phyloP scores from a whole-genome alignment of 2,113 vertebrate genomes.

The Bubo bubo region DNA sequence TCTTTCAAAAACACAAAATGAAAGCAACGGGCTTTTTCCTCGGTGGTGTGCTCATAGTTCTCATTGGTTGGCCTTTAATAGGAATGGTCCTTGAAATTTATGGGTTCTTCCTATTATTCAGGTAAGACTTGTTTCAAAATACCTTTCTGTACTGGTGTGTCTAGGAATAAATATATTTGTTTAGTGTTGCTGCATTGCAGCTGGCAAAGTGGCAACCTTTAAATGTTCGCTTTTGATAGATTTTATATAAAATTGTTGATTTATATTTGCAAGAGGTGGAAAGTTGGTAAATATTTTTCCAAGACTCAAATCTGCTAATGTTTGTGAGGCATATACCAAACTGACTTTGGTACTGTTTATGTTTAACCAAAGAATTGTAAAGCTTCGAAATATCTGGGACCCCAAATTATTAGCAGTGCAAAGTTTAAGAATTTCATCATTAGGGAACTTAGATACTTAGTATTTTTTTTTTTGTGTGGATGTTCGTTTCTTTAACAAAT shows the following conservation, averaged over 20 bases:
- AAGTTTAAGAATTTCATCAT: background rate
- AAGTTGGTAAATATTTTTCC: background rate
- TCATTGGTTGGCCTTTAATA: slow-evolving; percentile 94
- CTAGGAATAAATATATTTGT: background rate
- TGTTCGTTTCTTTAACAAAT: background rate
- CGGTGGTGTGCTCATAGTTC: slow-evolving; percentile 93
- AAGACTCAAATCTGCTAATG: background rate
- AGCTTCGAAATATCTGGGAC: background rate
- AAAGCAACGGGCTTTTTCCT: slow-evolving; percentile 96
- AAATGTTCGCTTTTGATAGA: background rate
- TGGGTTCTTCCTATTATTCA: slow-evolving; percentile 96
- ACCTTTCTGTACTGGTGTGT: background rate
- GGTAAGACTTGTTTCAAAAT: slow-evolving; percentile 73
- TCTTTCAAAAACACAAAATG: slow-evolving; percentile 98
- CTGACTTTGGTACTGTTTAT: background rate
- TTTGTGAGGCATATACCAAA: background rate
- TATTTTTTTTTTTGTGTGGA: background rate
- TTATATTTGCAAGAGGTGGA: background rate
- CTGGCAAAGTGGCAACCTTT: background rate
- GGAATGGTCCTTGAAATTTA: slow-evolving; percentile 96
- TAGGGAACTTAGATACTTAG: background rate
- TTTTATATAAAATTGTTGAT: background rate
- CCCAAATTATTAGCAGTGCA: background rate
- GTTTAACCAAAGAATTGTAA: background rate
- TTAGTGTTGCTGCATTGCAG: background rate